A percentile compares a stretch with the other conserved stretches of the same genome.
phyloP scores from a whole-genome alignment of 2,113 vertebrate genomes.

The Gavialis gangeticus region DNA sequence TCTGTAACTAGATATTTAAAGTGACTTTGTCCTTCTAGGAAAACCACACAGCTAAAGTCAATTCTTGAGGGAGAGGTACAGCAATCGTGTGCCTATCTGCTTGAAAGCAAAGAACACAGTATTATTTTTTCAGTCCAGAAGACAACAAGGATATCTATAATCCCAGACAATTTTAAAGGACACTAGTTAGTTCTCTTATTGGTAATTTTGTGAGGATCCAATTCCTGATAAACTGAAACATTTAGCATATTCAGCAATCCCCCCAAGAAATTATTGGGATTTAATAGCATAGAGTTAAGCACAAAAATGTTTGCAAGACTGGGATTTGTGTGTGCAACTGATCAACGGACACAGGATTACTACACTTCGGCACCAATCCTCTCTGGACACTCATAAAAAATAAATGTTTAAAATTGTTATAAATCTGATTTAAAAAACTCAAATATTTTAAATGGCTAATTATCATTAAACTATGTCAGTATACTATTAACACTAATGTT shows the following conservation, averaged over 20 bases:
- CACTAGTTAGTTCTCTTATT: not conserved
- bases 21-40: not conserved
- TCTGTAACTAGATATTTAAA: conserved; percentile 25
- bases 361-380: not conserved
- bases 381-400: not conserved
- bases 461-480: conserved; percentile 13
- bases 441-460: not conserved
- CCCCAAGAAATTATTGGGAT: fast-evolving
- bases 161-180: not conserved
- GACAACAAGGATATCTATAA: not conserved
- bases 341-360: not conserved
- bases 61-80: not conserved
- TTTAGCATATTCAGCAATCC: fast-evolving
- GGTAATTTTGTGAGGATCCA: not conserved
- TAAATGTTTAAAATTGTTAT: not conserved
- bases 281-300: not conserved
- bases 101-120: not conserved
- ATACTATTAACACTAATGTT: conserved; percentile 47
- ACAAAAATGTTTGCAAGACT: not conserved
- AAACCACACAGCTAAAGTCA: not conserved
- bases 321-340: not conserved
- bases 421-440: conserved; percentile 21
- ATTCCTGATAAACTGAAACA: fast-evolving
- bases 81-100: not conserved
- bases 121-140: not conserved